These are phyloP conservation scores for Brassicogethes aeneus DNA, from an alignment of 2,888 invertebrate species.

Conservation along the genomic window DNA sequence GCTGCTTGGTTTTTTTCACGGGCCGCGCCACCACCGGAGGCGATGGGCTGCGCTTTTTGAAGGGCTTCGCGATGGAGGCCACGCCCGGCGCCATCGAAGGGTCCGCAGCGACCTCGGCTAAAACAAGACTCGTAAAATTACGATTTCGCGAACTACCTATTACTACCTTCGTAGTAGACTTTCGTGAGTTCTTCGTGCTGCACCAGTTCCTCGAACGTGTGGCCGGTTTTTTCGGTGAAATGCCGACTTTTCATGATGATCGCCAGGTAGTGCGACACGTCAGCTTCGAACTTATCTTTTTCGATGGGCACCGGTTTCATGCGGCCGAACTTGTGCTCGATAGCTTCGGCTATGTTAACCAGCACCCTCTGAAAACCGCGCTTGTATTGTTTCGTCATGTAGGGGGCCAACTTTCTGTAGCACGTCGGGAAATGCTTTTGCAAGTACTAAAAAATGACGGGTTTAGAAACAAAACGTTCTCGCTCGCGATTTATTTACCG, in stretches of 20 bases:
- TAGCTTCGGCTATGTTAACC: slow-evolving; percentile 53
- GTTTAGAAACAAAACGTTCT: background rate
- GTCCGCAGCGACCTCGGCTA: background rate
- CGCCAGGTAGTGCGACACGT: slow-evolving; percentile 51
- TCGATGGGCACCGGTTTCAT: slow-evolving; percentile 57
- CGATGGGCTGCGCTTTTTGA: slow-evolving; percentile 43
- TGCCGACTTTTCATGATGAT: slow-evolving; percentile 60
- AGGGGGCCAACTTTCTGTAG: slow-evolving; percentile 50
- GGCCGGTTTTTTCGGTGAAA: slow-evolving; percentile 50
- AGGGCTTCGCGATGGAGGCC: slow-evolving; percentile 21
- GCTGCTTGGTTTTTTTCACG: slow-evolving; percentile 20
- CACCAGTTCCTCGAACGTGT: slow-evolving; percentile 46
- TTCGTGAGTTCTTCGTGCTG: slow-evolving; percentile 38
- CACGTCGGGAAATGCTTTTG: slow-evolving; percentile 56
- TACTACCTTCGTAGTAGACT: slow-evolving; percentile 17
- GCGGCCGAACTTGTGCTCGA: slow-evolving; percentile 68
- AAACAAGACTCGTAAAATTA: no score
- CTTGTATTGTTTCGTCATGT: slow-evolving; percentile 51
- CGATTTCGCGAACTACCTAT: background rate
- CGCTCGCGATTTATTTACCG: slow-evolving; percentile 21
- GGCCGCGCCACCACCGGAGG: slow-evolving; percentile 49
- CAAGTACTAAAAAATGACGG: slow-evolving; percentile 51
- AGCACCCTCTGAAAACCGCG: slow-evolving; percentile 42
- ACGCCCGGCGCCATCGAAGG: background rate
- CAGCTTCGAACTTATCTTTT: slow-evolving; percentile 58